Base-by-base conservation (phyloP, 2,888 invertebrate species). In the Drosophila colorata region DNA sequence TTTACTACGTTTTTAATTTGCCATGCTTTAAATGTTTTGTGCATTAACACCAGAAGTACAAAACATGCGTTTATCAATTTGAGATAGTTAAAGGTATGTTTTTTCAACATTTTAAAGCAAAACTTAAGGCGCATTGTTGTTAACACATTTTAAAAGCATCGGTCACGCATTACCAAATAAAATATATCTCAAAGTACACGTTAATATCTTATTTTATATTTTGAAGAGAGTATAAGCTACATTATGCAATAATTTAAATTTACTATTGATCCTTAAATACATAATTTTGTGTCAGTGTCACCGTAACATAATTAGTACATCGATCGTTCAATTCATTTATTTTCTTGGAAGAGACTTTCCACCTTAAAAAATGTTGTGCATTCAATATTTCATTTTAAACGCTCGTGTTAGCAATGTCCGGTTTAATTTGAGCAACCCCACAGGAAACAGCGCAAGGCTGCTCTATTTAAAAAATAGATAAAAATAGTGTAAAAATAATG, bases 121-220 rank as follows among this genome's bases (percentile, higher is more conserved):
- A 66, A 60, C 65, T 64, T 53, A 74, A 72, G 74, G 71, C 72
- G 83, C 78, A 87, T 83, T 88, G 71, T 83, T 84, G 78, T 87
- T 81, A 60, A 70, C 48, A 69, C 80, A 78, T 79, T 74, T 70
- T 72, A 72, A 70, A 74, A 72, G 79, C 72, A 87, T 87, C 88
- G 90, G 90, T 85, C 90, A 89, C 90, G 86, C 83, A 90, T 90
- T 74, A 76, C 73, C 74, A 79, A 84, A 56, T 28, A 56, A 46
- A 73, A 59, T 48, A 37, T 48, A 58, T 60, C 49, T 78, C 48
- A 71, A 69, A 74, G 57, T 79, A 74, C 71, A 87, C 73, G 65
- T 60, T 31, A 76, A 61, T 72, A 41, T 56, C 38, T 57, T 56
- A 56, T 66, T 58, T 71, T 48, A 52, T 51, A 41, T 70, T 48